phyloP scores from a whole-genome alignment of 2,888 invertebrate species.

The Synergus umbraculus region DNA sequence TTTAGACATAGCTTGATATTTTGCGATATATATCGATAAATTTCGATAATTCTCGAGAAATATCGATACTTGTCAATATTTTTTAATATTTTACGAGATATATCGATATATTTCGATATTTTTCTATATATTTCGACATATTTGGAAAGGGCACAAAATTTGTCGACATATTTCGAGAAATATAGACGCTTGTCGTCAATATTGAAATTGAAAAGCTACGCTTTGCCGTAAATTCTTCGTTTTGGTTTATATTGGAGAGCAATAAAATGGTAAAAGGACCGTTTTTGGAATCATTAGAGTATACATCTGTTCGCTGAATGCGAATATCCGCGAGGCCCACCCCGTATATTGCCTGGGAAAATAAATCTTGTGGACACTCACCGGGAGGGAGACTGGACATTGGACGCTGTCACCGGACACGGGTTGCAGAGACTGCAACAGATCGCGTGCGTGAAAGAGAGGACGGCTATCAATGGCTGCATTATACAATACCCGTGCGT shows the following conservation, averaged over 20 bases:
- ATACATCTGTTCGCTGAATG: not conserved
- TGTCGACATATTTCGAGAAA: too few species aligned
- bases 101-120: too few species aligned
- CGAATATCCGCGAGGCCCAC: constrained; percentile 66
- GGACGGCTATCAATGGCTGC: constrained; percentile 76
- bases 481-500: constrained; percentile 70
- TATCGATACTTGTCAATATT: too few species aligned
- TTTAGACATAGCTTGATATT: not conserved
- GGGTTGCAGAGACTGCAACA: constrained; percentile 74
- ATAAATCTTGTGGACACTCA: constrained; percentile 76
- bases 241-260: not conserved
- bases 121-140: not conserved
- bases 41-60: not conserved
- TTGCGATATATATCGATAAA: not conserved
- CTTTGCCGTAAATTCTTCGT: too few species aligned
- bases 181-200: too few species aligned
- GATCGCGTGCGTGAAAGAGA: constrained; percentile 74
- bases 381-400: constrained; percentile 71
- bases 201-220: too few species aligned
- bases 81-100: too few species aligned
- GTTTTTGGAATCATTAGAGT: not conserved
- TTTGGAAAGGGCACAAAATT: not conserved
- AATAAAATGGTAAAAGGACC: not conserved
- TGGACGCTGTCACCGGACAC: constrained; percentile 76
- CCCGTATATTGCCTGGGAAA: constrained; percentile 74